phyloP scores from a whole-genome alignment of 2,113 vertebrate species.

The Apodemus sylvaticus region DNA sequence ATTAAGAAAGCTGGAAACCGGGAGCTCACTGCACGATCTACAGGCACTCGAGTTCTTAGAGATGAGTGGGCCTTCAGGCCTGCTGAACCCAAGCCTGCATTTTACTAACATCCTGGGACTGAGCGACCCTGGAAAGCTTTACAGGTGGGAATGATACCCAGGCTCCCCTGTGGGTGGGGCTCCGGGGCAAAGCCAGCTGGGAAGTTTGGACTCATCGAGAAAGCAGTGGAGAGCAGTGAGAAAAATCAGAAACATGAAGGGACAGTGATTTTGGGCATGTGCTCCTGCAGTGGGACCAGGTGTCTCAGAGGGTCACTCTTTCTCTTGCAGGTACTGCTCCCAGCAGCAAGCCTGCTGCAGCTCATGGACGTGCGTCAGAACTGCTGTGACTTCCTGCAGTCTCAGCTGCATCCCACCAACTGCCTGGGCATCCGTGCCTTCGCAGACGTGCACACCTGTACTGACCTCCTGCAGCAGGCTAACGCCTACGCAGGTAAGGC shows the following conservation, averaged over 20 bases:
- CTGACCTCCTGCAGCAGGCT: conserved; percentile 92
- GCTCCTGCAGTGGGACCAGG: neutral
- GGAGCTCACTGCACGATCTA: neutral
- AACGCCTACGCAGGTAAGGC: conserved; percentile 94
- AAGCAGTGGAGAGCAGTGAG: neutral
- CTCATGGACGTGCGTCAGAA: conserved; percentile 96
- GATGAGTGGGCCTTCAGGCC: neutral
- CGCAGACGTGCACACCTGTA: conserved; percentile 96
- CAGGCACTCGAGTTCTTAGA: neutral
- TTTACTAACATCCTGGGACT: neutral
- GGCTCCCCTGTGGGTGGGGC: neutral
- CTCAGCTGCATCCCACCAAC: conserved; percentile 96
- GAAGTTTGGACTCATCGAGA: neutral
- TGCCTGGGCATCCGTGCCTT: conserved; percentile 97
- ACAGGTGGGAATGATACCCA: neutral
- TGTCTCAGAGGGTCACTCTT: conserved; percentile 37
- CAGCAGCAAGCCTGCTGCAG: conserved; percentile 95
- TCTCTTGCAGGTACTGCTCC: conserved; percentile 91
- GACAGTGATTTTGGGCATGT: neutral
- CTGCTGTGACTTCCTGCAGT: conserved; percentile 97
- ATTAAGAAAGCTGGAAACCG: neutral
- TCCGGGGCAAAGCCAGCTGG: neutral
- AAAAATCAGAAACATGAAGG: neutral
- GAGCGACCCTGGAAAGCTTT: neutral
- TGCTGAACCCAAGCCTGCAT: neutral